Base-by-base conservation (phyloP, 2,113 vertebrate genomes). In the Gambusia affinis region DNA sequence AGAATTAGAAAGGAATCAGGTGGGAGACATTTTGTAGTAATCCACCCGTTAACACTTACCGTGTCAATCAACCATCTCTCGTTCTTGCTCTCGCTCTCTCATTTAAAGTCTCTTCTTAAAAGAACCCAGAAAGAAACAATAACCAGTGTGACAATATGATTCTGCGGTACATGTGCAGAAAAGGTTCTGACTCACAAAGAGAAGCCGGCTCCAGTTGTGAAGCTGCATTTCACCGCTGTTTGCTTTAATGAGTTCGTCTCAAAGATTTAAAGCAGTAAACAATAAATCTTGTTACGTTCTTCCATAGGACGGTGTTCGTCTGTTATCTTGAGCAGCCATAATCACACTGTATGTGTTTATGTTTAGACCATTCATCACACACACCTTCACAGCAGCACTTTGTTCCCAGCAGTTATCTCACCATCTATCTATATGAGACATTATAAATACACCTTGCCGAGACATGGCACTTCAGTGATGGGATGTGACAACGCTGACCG, bases 401-500 rank as follows among this genome's bases (percentile, higher is more conserved):
- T 68, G 68, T 65, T 70, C 65, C 30, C 42, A 60, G 82, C 82
- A 76, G 60, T 78, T 80, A 74, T 73, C 72, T 71, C 71, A 31
- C 29, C 33, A 37, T 88, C 85, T 31, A 67, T 76, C 73, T 76
- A 57, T 72, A 61, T 54, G 54, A 57, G 64, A 67, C 60, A 73
- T 77, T 80, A 80, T 78, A 75, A 88, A 83, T 80, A 73, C 19
- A 73, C 73, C 71, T 84, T 62, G 3, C 37, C 64, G 71, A 82
- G 70, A 78, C 54, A 51, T n/a, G 24, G 70, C 33, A 22, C 29
- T 83, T 42, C 28, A 27, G 6, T 27, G 54, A 85, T 80, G 75
- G 51, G 60, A 78, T 75, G 60, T 71, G 88, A 88, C 79, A 86
- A 73, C 75, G 64, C 64, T 83, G 81, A 83, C 87, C 76, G 19